Conservation (phyloP, 2,888 invertebrate species). For the Thelaira solivaga region DNA sequence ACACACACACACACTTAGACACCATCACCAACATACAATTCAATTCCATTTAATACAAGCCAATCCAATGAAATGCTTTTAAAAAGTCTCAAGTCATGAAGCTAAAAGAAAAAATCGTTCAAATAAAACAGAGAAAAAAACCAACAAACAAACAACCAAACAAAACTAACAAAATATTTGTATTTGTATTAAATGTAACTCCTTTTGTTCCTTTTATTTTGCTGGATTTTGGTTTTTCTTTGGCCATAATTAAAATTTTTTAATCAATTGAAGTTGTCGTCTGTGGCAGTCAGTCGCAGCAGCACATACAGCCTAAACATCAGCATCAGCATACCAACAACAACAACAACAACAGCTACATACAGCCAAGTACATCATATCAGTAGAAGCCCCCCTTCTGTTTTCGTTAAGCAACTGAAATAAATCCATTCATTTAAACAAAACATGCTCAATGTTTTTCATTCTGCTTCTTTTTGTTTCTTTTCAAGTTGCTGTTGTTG, state of each 20-base stretch:
- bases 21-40: constrained; percentile 13
- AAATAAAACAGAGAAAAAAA: constrained; percentile 24
- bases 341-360: constrained; percentile 15
- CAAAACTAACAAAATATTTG: too few species aligned
- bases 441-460: constrained; percentile 44
- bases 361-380: too few species aligned
- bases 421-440: constrained; percentile 62
- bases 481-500: not conserved
- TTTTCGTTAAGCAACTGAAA: constrained; percentile 64
- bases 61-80: too few species aligned
- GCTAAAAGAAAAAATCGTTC: not conserved
- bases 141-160: too few species aligned
- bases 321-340: constrained; percentile 24
- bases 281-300: constrained; percentile 54
- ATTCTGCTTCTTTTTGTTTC: not conserved
- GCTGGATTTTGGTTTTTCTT: constrained; percentile 1
- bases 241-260: constrained; percentile 67
- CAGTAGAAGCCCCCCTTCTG: constrained; percentile 65
- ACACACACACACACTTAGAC: too few species aligned
- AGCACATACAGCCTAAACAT: constrained; percentile 51
- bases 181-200: constrained; percentile 13
- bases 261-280: constrained; percentile 67
- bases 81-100: not conserved
- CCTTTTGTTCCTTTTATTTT: constrained; percentile 27
- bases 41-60: too few species aligned